Base-by-base conservation (phyloP, 1,140 invertebrate genomes). In the Orius insidiosus region DNA sequence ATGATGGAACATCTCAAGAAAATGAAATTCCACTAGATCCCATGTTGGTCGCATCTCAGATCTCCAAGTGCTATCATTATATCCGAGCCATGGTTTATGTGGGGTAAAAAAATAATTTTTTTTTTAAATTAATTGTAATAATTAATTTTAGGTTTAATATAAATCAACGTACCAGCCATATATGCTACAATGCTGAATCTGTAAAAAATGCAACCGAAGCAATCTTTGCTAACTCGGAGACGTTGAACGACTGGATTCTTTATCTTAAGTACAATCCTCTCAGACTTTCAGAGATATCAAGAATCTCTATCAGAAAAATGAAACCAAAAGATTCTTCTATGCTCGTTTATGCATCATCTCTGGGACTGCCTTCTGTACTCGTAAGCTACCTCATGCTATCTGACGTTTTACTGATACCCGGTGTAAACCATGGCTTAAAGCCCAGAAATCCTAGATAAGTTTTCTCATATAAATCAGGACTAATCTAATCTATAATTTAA, bases 211-310 rank as follows among this genome's bases (percentile, higher is more conserved):
- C 47, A 41, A 59, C 41, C 46, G 60, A 34, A 52, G 47, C 4
- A 55, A 59, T 36, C 54, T 59, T 43, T 51, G 55, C 32, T 52
- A 59, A 43, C 40, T 62, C 45, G 1, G 31, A 53, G 6, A 43
- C 31, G 5, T 24, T 57, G 7, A 40, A 48, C 32, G 47, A 49
- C 10, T 62, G 56, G 56, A 46, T 67, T 14, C 45, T 56, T 3
- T 48, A 55, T 35, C 52, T 58, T 19, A 68, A 63, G 52, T 54
- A 45, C 30, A 64, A 60, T 46, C 65, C 68, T n/a, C 54, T 67
- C 35, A 55, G 54, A 41, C 54, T 70, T n/a, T 52, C 56, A 24
- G 64, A 69, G 48, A 44, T 66, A 8, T 66, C 64, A 50, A 52
- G 68, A 35, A 60, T 68, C 35, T 46, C 51, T 8, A 61, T 70